Conservation (phyloP, 1,140 invertebrate species). For the Drosophila triauraria region DNA sequence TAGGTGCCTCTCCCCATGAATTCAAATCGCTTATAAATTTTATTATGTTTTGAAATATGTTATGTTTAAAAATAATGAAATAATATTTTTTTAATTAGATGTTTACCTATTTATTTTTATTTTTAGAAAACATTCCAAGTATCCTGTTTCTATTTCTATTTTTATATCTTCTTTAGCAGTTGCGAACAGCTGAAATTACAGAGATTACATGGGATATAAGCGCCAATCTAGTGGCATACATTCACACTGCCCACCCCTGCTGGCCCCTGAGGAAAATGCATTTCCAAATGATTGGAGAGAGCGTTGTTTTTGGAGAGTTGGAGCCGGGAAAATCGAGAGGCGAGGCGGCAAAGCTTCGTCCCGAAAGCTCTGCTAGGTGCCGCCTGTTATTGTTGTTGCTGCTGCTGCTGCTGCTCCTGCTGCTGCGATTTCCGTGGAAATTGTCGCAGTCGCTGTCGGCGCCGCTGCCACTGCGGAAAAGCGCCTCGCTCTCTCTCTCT, state of each 20-base stretch:
- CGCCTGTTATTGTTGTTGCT: constrained; percentile 33
- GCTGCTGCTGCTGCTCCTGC: neutral
- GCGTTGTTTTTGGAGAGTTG: constrained; percentile 42
- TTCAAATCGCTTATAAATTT: neutral
- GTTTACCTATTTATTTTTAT: neutral
- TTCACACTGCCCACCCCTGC: constrained; percentile 1
- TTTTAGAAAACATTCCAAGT: constrained; percentile 6
- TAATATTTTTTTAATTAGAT: too few relatives aligned
- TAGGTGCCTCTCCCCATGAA: neutral
- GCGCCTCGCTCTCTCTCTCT: constrained; percentile 47
- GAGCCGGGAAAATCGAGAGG: constrained; percentile 16
- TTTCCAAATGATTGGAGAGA: constrained; percentile 57
- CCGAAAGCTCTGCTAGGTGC: constrained; percentile 34
- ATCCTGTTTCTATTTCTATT: constrained; percentile 4
- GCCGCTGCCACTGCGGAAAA: constrained; percentile 38
- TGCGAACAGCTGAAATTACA: constrained; percentile 43
- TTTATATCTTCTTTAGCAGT: constrained; percentile 10
- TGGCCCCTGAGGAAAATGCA: constrained; percentile 35
- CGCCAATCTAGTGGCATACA: constrained; percentile 51
- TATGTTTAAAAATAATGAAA: too few relatives aligned
- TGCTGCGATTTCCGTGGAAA: constrained; percentile 42
- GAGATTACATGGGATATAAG: constrained; percentile 47
- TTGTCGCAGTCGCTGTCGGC: constrained; percentile 47
- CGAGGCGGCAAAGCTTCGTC: constrained; percentile 13
- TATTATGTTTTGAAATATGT: neutral